Evolutionary conservation across 1,140 invertebrate species (phyloP), one percentile per base, ranked within the genome.

Genomic region (Cydia amplana): DNA sequence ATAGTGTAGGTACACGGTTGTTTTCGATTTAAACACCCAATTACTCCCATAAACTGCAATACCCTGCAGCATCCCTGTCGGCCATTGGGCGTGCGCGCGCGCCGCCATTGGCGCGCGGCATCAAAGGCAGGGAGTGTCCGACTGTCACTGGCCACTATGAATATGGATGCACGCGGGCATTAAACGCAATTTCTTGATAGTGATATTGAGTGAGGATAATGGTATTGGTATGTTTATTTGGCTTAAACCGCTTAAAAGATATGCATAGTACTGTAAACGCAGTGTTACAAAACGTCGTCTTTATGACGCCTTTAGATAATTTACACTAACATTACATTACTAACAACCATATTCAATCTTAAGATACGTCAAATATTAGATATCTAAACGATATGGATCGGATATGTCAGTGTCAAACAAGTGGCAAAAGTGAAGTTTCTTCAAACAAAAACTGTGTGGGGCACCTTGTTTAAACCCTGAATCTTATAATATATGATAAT

Each of bases 111-210:
- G 49, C n/a, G 49, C 49, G 49, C 49, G 4, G 49, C 49, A 5
- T 51, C 49, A 51, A 51, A 51, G 49, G 49, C 49, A 49, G 49
- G 49, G 49, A 51, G 49, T 51, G 49, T 51, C 49, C 49, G n/a
- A 18, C 49, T 51, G 49, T 51, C 49, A 51, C 16, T 51, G 49
- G 49, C 49, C 49, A 51, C 16, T 18, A n/a, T 51, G 49, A 51
- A 51, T 51, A 51, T 51, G 49, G 49, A 51, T 51, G 46, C 46
- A 49, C 4, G 46, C 46, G 46, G n/a, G 49, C n/a, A 51, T 51
- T 51, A 18, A 51, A 4, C 49, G 49, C 46, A 49, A 51, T 51
- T 51, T 51, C 49, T 51, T 51, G 16, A 51, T 10, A 18, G 43
- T 51, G 4, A 18, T 16, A 16, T 14, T 49, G 46, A 49, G 12